Conservation (phyloP, 1,140 invertebrate genomes). For the Planococcus citri region DNA sequence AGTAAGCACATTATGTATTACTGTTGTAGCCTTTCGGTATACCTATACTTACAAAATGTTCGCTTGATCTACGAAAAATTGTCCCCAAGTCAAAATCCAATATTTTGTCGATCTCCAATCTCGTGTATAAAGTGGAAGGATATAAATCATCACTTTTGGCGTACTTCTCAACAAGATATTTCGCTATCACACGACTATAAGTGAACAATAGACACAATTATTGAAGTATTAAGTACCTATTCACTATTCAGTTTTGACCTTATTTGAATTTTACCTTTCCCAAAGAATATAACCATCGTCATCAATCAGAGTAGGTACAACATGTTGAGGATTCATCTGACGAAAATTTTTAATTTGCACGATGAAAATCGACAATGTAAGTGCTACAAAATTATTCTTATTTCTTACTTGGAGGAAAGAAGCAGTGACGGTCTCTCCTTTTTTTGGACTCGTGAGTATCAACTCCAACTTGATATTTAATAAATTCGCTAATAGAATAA, state of each 20-base stretch:
- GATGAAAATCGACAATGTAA: too few relatives aligned
- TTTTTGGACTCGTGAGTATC: constrained; percentile 12
- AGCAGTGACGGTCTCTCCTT: constrained; percentile 14
- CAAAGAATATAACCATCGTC: constrained; percentile 45
- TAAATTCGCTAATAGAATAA: constrained; percentile 21
- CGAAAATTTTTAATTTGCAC: constrained; percentile 1
- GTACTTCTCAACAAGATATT: constrained; percentile 56
- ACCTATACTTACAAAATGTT: constrained; percentile 47
- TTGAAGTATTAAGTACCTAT: neutral
- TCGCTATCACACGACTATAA: constrained; percentile 51
- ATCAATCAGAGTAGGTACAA: constrained; percentile 51
- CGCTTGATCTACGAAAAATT: constrained; percentile 48
- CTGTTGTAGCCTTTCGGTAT: too few relatives aligned
- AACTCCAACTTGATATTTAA: constrained; percentile 24
- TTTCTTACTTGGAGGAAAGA: constrained; percentile 15
- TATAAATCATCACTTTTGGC: constrained; percentile 28
- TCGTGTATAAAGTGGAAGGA: constrained; percentile 51
- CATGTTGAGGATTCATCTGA: constrained; percentile 53
- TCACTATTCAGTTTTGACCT: neutral
- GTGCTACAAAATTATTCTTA: neutral
- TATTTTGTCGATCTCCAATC: constrained; percentile 56
- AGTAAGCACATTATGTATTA: too few relatives aligned
- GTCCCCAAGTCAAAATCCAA: constrained; percentile 61
- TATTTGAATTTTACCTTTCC: constrained; percentile 44
- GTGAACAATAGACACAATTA: neutral